Evolutionary conservation across 2,797 vertebrate species (phyloP).

Genomic region (Epinephelus coioides): DNA sequence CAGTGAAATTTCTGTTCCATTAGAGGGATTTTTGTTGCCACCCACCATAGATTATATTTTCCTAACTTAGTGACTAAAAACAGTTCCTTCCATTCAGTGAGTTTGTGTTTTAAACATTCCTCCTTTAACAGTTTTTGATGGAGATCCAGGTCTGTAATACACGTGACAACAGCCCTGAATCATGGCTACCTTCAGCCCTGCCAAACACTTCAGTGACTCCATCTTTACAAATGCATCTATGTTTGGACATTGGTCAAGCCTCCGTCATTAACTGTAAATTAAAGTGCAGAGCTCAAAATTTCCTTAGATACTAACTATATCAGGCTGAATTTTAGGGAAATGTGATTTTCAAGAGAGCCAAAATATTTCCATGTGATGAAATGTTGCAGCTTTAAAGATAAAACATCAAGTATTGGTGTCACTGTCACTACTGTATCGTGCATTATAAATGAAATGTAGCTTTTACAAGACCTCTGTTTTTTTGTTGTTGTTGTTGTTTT

Average conservation of each 20-base stretch:
- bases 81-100: too few species aligned
- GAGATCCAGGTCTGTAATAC: not conserved
- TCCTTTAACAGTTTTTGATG: too few species aligned
- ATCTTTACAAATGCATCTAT: not conserved
- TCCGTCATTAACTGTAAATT: not conserved
- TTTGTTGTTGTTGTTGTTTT: not conserved
- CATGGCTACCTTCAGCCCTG: not conserved
- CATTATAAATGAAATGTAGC: not conserved
- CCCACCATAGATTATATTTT: too few species aligned
- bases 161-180: not conserved
- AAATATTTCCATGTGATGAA: not conserved
- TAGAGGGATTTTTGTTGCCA: too few species aligned
- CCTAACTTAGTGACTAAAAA: too few species aligned
- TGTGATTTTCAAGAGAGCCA: too few species aligned
- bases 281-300: not conserved
- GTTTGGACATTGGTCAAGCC: not conserved
- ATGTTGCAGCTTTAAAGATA: not conserved
- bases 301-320: not conserved
- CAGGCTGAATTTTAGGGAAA: not conserved
- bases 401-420: not conserved
- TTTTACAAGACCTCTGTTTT: slow-evolving; percentile 9
- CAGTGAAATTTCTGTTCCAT: too few species aligned
- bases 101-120: too few species aligned
- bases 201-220: not conserved
- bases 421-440: not conserved